phyloP scores from a whole-genome alignment of 2,888 invertebrate species.

The Acanthosepion pharaonis region DNA sequence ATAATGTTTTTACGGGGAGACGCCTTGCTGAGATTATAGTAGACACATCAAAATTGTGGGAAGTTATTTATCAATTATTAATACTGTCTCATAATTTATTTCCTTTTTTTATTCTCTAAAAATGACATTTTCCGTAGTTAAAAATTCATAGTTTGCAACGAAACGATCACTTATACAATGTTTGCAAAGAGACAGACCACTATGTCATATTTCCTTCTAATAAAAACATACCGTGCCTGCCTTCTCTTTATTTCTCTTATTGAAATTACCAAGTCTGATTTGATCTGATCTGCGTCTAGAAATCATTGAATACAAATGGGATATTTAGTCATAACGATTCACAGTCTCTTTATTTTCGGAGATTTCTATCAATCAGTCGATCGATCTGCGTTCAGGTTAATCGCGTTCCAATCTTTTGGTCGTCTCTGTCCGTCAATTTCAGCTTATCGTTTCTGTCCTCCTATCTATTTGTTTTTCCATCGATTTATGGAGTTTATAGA shows the following conservation, averaged over 20 bases:
- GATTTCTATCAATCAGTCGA: not conserved
- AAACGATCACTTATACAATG: not conserved
- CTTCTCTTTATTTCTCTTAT: not conserved
- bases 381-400: not conserved
- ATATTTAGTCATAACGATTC: constrained; percentile 8
- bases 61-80: not conserved
- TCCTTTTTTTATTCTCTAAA: not conserved
- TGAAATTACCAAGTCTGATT: constrained; percentile 4
- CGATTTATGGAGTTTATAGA: not conserved
- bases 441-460: not conserved
- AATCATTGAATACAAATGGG: not conserved
- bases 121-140: not conserved
- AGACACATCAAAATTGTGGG: not conserved
- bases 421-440: not conserved
- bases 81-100: not conserved
- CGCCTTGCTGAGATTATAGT: not conserved
- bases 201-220: too few relatives aligned
- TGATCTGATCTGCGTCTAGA: not conserved
- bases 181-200: not conserved
- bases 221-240: not conserved
- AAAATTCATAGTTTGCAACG: not conserved
- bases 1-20: not conserved
- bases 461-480: not conserved
- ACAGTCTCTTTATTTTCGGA: not conserved
- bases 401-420: not conserved